A percentile compares a stretch with the other conserved stretches of the same genome.
These are phyloP conservation scores for Congeria kusceri DNA, from an alignment of 2,888 invertebrate genomes.

Conservation along the genomic window DNA sequence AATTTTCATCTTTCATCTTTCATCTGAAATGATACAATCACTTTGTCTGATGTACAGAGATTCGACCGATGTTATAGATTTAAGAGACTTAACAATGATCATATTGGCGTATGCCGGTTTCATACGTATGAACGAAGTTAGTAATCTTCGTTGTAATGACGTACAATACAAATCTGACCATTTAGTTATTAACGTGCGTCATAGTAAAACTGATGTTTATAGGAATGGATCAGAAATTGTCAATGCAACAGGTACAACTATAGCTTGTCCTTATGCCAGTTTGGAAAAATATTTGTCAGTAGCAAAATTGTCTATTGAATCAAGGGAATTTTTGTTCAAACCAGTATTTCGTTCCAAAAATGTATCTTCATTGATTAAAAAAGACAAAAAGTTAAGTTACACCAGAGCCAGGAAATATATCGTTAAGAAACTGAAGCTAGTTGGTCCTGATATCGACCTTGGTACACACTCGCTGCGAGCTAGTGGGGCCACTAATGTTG, in stretches of 20 bases:
- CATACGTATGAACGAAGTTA: conserved; percentile 15
- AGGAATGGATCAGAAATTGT: conserved; percentile 25
- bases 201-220: conserved; percentile 39
- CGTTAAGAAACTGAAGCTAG: conserved; percentile 2
- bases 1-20: conserved; percentile 26
- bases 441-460: not conserved
- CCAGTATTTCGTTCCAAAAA: not conserved
- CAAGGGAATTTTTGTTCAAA: too few species aligned
- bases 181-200: conserved; percentile 16
- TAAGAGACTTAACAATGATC: conserved; percentile 48
- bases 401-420: conserved; percentile 13
- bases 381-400: conserved; percentile 16
- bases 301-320: too few species aligned
- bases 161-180: not conserved
- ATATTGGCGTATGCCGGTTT: conserved; percentile 36
- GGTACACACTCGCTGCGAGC: conserved; percentile 20
- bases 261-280: too few species aligned
- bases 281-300: too few species aligned
- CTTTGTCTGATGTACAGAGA: conserved; percentile 19
- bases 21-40: conserved; percentile 34
- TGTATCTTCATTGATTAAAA: not conserved
- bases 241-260: conserved; percentile 22
- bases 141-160: conserved; percentile 9
- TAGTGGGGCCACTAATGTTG: conserved; percentile 1
- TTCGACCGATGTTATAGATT: conserved; percentile 17